phyloP scores from a whole-genome alignment of 2,113 vertebrate species.

The Turnix velox region DNA sequence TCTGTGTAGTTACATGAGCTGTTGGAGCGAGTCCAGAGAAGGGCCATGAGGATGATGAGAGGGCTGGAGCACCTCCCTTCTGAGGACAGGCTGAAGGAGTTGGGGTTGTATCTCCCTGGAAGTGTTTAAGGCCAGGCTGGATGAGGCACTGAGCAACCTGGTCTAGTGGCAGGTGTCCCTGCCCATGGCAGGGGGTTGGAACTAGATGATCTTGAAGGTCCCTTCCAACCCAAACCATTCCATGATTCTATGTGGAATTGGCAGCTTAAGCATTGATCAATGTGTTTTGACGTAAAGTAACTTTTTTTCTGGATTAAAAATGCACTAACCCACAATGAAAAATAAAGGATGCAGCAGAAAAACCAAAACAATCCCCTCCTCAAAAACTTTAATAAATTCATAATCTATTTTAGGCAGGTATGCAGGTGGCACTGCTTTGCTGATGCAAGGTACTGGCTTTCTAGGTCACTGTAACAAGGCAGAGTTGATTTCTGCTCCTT shows the following conservation, averaged over 20 bases:
- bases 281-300: not conserved
- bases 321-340: not conserved
- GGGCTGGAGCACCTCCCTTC: too few relatives aligned
- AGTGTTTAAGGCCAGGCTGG: too few relatives aligned
- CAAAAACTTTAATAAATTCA: constrained; percentile 30
- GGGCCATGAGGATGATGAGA: too few relatives aligned
- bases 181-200: too few relatives aligned
- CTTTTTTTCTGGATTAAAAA: not conserved
- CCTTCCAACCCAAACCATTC: too few relatives aligned
- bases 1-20: not conserved
- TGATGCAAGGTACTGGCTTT: constrained; percentile 35
- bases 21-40: too few relatives aligned
- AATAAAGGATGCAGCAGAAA: not conserved
- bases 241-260: not conserved
- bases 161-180: too few relatives aligned
- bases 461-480: constrained; percentile 37
- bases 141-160: too few relatives aligned
- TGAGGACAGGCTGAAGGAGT: too few relatives aligned
- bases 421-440: constrained; percentile 34
- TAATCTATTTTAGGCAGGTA: constrained; percentile 7
- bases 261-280: not conserved
- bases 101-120: too few relatives aligned
- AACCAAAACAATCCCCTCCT: not conserved
- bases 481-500: constrained; percentile 14
- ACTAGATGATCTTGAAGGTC: too few relatives aligned